phyloP scores from a whole-genome alignment of 1,140 invertebrate genomes.

The Euglossa dilemma region DNA sequence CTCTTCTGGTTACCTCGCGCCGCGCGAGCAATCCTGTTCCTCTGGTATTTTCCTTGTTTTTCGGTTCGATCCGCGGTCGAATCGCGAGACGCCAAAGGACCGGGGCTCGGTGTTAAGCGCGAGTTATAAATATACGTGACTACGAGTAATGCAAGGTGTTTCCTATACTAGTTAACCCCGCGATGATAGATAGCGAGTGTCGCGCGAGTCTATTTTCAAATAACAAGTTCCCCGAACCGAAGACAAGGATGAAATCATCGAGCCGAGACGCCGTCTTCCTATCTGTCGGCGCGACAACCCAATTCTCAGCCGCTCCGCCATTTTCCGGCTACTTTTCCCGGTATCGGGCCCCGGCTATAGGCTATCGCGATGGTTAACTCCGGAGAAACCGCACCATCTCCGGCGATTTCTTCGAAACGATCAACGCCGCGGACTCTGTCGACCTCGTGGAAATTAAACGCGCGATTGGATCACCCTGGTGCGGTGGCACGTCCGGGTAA shows the following conservation, averaged over 20 bases:
- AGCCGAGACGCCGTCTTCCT: background rate
- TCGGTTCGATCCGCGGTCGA: too few relatives aligned
- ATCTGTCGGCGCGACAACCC: background rate
- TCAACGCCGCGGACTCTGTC: background rate
- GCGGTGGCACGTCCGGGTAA: too few relatives aligned
- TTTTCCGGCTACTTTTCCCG: background rate
- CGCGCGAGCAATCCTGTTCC: too few relatives aligned
- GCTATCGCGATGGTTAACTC: conserved; percentile 9
- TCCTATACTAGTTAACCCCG: background rate
- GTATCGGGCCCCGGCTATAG: background rate
- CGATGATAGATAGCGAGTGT: background rate
- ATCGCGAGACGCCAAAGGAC: too few relatives aligned
- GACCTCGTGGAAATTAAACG: background rate
- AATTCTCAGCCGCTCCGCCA: background rate
- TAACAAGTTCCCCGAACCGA: conserved; percentile 15
- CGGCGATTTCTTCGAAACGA: conserved; percentile 18
- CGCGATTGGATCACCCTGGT: background rate
- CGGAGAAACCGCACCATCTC: background rate
- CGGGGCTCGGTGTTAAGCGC: too few relatives aligned
- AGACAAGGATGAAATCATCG: conserved; percentile 11
- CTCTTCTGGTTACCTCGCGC: too few relatives aligned
- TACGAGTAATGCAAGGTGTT: background rate
- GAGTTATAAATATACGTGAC: too few relatives aligned
- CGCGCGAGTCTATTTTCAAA: conserved; percentile 1
- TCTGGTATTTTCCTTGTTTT: too few relatives aligned